Conservation (phyloP, 1,140 invertebrate genomes). For the Drosophila saltans region DNA sequence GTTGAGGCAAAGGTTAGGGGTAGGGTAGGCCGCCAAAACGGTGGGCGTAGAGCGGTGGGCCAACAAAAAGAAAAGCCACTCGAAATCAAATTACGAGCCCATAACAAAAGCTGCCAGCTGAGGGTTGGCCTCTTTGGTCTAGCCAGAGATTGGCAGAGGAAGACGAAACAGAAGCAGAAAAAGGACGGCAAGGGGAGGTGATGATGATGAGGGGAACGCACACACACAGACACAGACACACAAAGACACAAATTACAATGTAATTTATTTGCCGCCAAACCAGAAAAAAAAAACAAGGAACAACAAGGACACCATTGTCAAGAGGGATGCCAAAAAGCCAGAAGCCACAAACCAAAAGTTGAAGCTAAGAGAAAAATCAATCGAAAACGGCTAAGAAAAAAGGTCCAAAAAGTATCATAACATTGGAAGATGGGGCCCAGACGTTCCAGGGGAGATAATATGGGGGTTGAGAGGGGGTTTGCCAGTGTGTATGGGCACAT, state of each 20-base stretch:
- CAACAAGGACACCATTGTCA: not conserved
- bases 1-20: constrained; percentile 35
- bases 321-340: constrained; percentile 17
- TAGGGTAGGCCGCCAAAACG: constrained; percentile 70
- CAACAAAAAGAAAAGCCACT: constrained; percentile 58
- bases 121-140: constrained; percentile 59
- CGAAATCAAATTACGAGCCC: constrained; percentile 75
- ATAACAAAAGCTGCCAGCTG: constrained; percentile 46
- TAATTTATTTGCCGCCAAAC: constrained; percentile 79
- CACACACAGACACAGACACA: constrained; percentile 35
- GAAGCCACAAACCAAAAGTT: constrained; percentile 27
- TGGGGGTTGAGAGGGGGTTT: not conserved
- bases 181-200: not conserved
- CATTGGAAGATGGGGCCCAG: constrained; percentile 13
- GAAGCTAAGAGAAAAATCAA: constrained; percentile 71
- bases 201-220: constrained; percentile 43
- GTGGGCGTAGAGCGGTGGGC: constrained; percentile 52
- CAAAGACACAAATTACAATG: constrained; percentile 77
- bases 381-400: constrained; percentile 64
- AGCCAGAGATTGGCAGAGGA: constrained; percentile 38
- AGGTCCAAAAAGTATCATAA: constrained; percentile 48
- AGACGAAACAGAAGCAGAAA: not conserved
- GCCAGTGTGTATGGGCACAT: not conserved
- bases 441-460: constrained; percentile 10
- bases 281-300: not conserved